Conservation (phyloP, 2,888 invertebrate genomes). For the Pristionchus maxplancki region DNA sequence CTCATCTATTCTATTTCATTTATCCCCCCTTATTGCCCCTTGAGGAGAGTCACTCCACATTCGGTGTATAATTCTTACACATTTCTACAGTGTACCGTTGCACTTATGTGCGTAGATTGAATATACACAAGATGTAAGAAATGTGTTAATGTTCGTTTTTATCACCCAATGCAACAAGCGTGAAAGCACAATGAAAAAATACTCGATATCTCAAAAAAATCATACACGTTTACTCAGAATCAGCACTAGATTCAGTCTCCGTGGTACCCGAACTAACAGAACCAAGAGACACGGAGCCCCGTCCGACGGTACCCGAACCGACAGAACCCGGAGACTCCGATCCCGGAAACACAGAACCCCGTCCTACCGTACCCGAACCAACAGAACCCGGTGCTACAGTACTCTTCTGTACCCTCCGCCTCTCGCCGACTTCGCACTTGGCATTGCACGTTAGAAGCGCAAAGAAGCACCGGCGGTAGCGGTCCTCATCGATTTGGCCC, state of each 20-base stretch:
- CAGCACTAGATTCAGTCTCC: neutral
- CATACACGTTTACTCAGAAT: neutral
- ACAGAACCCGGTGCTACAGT: neutral
- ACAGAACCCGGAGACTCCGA: neutral
- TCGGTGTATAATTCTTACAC: too few species aligned
- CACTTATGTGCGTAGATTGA: too few species aligned
- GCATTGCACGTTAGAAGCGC: slow-evolving; percentile 46
- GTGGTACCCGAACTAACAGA: too few species aligned
- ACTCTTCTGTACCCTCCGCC: neutral
- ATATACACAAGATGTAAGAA: neutral
- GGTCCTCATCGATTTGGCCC: neutral
- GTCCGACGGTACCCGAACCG: neutral
- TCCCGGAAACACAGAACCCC: neutral
- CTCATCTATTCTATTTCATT: too few species aligned
- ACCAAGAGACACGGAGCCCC: neutral
- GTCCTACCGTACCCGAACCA: neutral
- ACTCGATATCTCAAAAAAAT: neutral
- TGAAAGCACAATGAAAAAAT: neutral
- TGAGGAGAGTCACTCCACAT: too few species aligned
- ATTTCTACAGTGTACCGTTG: too few species aligned
- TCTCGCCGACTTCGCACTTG: neutral
- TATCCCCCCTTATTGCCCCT: too few species aligned
- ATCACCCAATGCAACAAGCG: neutral
- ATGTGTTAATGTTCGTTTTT: neutral
- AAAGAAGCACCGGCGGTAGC: neutral